Percentiles rank a stretch among this genome's conserved stretches.
Evolutionary conservation across 2,888 invertebrate genomes (phyloP).

Genomic region (Volucella bombylans): DNA sequence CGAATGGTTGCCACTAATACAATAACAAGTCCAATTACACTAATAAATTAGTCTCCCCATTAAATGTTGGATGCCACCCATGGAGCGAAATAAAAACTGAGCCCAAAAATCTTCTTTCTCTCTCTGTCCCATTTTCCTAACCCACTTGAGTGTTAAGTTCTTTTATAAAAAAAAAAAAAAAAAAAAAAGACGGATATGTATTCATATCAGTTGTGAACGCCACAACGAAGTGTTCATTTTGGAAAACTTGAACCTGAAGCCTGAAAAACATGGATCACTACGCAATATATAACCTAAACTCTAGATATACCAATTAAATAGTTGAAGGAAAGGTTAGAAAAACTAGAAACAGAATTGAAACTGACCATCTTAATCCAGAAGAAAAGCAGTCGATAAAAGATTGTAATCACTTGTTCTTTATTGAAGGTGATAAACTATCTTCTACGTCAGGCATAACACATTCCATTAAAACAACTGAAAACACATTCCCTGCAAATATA

Average conservation of each 20-base stretch:
- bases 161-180: no score
- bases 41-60: no score
- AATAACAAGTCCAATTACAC: no score
- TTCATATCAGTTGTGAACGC: background rate
- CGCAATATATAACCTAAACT: slow-evolving; percentile 2
- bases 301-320: background rate
- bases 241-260: slow-evolving; percentile 5
- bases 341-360: background rate
- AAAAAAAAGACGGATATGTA: background rate
- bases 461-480: background rate
- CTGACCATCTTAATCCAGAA: slow-evolving; percentile 2
- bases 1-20: no score
- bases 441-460: slow-evolving; percentile 1
- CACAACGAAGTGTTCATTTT: background rate
- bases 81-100: no score
- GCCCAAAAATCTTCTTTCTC: no score
- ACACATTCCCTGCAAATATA: background rate
- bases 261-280: background rate
- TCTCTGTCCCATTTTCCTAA: no score
- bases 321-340: background rate
- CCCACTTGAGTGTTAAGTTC: no score
- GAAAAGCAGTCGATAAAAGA: slow-evolving; percentile 12
- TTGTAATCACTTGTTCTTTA: slow-evolving; percentile 11
- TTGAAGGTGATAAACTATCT: slow-evolving; percentile 6
- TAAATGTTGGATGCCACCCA: no score